These are phyloP conservation scores for Caradrina clavipalpis DNA, from an alignment of 2,888 invertebrate genomes.

Conservation along the genomic window DNA sequence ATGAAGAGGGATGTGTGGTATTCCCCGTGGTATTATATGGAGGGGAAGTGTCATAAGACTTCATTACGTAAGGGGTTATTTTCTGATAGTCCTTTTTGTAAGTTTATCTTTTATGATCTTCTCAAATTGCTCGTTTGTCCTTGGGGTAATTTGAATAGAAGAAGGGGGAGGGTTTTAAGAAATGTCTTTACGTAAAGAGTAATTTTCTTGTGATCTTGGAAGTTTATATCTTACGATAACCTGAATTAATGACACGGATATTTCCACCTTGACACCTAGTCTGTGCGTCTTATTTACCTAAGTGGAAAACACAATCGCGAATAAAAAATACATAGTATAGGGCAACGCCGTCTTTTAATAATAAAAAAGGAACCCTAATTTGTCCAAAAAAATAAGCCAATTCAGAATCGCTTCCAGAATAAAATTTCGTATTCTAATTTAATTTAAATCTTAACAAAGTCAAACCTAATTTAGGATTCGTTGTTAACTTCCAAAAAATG, in stretches of 20 bases:
- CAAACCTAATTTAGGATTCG: conserved; percentile 51
- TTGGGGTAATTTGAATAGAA: background rate
- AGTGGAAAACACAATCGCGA: background rate
- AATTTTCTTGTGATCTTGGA: background rate
- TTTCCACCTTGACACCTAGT: background rate
- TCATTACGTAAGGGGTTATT: conserved; percentile 40
- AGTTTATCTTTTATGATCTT: conserved; percentile 32
- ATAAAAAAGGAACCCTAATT: background rate
- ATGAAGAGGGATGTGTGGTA: conserved; percentile 20
- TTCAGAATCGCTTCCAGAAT: conserved; percentile 20
- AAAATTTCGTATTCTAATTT: conserved; percentile 36
- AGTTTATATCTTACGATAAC: background rate
- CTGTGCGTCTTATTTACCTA: background rate
- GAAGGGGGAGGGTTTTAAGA: background rate
- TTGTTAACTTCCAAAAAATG: conserved; percentile 49
- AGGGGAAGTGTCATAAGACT: conserved; percentile 39
- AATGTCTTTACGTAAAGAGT: background rate
- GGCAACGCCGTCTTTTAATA: background rate
- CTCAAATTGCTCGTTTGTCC: conserved; percentile 26
- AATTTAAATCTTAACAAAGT: conserved; percentile 50
- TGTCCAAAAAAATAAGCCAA: background rate
- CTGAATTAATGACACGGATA: background rate
- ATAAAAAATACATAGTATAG: background rate
- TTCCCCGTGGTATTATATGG: conserved; percentile 16
- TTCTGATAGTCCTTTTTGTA: conserved; percentile 34